These are phyloP conservation scores for Lepidonotus clava DNA, from an alignment of 2,888 invertebrate genomes.

Conservation along the genomic window DNA sequence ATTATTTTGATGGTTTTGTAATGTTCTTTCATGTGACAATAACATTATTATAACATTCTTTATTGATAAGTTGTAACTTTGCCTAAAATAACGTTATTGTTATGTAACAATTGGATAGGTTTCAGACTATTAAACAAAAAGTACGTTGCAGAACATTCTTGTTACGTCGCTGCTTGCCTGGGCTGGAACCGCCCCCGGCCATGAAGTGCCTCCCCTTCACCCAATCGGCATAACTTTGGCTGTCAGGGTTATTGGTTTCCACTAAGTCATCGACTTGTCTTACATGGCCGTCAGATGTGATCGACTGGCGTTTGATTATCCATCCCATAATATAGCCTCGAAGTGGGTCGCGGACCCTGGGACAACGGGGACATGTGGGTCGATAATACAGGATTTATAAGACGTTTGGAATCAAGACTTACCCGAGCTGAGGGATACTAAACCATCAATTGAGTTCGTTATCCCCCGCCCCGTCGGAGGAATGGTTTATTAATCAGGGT, in stretches of 20 bases:
- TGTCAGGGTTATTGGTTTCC: not conserved
- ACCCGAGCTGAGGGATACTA: constrained; percentile 21
- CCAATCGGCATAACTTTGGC: not conserved
- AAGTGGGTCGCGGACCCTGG: not conserved
- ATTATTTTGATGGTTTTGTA: no score
- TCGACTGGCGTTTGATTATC: constrained; percentile 23
- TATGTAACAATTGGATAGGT: no score
- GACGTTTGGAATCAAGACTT: constrained; percentile 1
- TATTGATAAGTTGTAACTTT: no score
- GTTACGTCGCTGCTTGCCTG: no score
- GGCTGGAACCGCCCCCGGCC: no score
- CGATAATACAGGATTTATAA: not conserved
- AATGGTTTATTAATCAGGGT: no score
- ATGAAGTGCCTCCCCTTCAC: not conserved
- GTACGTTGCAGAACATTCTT: no score
- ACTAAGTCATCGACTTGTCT: constrained; percentile 44
- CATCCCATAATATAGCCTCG: constrained; percentile 30
- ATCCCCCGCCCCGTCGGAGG: constrained; percentile 1
- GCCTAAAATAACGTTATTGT: no score
- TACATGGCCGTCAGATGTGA: constrained; percentile 19
- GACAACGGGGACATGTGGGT: not conserved
- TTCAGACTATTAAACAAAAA: no score
- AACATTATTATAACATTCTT: no score
- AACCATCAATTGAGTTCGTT: constrained; percentile 35
- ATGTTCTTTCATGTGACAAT: no score